These are phyloP conservation scores for Anguilla marmorata DNA, from an alignment of 2,797 vertebrate genomes.

Conservation along the genomic window DNA sequence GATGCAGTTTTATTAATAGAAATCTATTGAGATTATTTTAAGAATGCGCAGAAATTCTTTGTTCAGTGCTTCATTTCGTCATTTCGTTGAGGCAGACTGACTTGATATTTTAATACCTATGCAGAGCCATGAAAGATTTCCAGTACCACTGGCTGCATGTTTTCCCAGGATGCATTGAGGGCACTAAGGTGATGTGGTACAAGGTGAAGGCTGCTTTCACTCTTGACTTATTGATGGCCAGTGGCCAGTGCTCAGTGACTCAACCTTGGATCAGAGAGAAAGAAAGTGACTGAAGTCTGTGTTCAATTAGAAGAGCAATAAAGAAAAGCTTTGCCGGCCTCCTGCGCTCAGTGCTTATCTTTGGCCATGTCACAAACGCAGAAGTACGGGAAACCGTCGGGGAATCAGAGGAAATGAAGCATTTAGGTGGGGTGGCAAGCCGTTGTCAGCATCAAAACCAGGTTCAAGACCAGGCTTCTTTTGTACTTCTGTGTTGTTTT, in stretches of 20 bases:
- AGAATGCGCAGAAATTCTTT: neutral
- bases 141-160: neutral
- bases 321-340: neutral
- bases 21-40: neutral
- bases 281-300: conserved; percentile 58
- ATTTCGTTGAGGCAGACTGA: neutral
- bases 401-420: conserved; percentile 44
- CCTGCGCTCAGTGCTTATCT: conserved; percentile 48
- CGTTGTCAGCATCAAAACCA: conserved; percentile 35
- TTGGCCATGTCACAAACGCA: conserved; percentile 55
- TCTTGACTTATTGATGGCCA: conserved; percentile 30
- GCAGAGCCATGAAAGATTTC: neutral
- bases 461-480: neutral
- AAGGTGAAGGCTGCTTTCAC: conserved; percentile 22
- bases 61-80: neutral
- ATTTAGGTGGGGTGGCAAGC: conserved; percentile 38
- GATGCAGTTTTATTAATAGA: neutral
- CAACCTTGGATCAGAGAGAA: conserved; percentile 47
- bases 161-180: neutral
- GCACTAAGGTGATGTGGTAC: neutral
- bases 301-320: conserved; percentile 57
- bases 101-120: neutral
- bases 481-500: conserved; percentile 2
- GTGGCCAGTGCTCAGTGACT: conserved; percentile 50
- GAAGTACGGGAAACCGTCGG: conserved; percentile 43